Conservation (phyloP, 2,888 invertebrate species). For the Dynastes hyllus region DNA sequence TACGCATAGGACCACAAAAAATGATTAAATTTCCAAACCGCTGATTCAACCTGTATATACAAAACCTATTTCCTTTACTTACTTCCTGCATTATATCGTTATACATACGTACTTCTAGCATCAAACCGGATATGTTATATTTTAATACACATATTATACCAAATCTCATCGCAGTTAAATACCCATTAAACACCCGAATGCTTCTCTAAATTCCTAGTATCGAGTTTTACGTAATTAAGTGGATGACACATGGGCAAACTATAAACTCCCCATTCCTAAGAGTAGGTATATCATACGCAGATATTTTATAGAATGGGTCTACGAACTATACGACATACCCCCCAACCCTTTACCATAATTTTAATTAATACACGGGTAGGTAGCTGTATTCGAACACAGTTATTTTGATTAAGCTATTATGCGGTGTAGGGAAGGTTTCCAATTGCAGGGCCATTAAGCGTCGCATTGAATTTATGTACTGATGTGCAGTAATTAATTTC, state of each 20-base stretch:
- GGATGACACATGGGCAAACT: neutral
- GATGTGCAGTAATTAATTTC: constrained; percentile 23
- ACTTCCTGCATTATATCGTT: too few relatives aligned
- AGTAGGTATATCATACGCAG: neutral
- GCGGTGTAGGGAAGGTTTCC: constrained; percentile 40
- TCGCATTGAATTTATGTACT: constrained; percentile 22
- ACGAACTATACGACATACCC: neutral
- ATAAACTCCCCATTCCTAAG: neutral
- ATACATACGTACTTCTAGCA: too few relatives aligned
- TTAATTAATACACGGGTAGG: constrained; percentile 33
- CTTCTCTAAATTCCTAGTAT: too few relatives aligned
- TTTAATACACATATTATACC: too few relatives aligned
- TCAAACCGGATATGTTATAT: too few relatives aligned
- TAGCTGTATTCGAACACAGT: constrained; percentile 11
- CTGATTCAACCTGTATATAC: too few relatives aligned
- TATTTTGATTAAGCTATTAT: constrained; percentile 35
- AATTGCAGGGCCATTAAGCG: constrained; percentile 35
- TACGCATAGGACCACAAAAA: too few relatives aligned
- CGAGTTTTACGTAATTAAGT: neutral
- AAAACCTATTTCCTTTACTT: too few relatives aligned
- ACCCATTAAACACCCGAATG: too few relatives aligned
- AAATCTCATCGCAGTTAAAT: too few relatives aligned
- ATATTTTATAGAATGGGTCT: constrained; percentile 10
- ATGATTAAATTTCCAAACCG: too few relatives aligned
- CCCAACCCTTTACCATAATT: constrained; percentile 2